phyloP scores from a whole-genome alignment of 2,888 invertebrate genomes.

The Thumatha senex region DNA sequence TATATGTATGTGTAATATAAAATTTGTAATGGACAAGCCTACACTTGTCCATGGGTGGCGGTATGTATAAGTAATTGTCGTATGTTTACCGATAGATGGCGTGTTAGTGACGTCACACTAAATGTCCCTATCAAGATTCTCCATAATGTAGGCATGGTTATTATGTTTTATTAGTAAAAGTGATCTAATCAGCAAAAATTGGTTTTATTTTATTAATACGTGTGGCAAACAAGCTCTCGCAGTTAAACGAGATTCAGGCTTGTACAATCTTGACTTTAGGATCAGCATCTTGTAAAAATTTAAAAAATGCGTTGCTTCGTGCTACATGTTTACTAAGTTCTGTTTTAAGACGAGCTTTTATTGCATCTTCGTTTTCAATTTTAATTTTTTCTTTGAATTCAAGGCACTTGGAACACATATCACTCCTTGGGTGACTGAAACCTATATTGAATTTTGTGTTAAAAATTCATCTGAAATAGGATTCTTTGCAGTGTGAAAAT shows the following conservation, averaged over 20 bases:
- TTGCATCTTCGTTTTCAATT: conserved; percentile 7
- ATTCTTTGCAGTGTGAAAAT: background rate
- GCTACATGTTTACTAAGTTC: background rate
- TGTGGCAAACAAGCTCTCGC: no score
- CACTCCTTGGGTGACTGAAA: conserved; percentile 12
- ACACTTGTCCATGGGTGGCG: no score
- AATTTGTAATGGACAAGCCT: no score
- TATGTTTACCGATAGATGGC: no score
- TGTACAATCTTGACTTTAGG: conserved; percentile 8
- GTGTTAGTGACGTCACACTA: no score
- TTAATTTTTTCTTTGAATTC: conserved; percentile 17
- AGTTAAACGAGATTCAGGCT: conserved; percentile 17
- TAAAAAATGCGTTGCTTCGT: conserved; percentile 8
- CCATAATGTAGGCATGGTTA: no score
- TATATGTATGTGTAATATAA: no score
- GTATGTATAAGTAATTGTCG: no score
- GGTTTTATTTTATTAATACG: no score
- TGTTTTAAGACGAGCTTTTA: background rate
- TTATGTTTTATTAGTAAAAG: no score
- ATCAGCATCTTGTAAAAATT: conserved; percentile 10
- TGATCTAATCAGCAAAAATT: no score
- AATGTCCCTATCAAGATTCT: no score
- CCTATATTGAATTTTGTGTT: conserved; percentile 16
- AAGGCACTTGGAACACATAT: conserved; percentile 19
- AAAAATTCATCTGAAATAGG: conserved; percentile 19